Evolutionary conservation across 2,888 invertebrate genomes (phyloP), one percentile per base, ranked within the genome.

Genomic region (Drosophila heteroneura): DNA sequence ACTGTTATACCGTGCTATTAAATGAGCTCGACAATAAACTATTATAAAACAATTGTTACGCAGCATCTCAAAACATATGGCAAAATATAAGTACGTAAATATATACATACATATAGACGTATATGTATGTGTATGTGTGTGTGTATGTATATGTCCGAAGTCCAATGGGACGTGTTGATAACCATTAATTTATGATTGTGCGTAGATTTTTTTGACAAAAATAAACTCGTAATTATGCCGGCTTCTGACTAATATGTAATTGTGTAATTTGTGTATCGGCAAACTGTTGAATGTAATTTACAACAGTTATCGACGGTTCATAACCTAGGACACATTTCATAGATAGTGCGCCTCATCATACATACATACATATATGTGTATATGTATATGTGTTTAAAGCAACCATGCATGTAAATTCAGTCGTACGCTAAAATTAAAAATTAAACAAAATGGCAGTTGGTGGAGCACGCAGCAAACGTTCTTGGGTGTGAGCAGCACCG

Each of bases 391-490:
- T 39, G 58, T 32, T 32, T 41, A 41, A 68, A 57, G 78, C 79
- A 82, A 66, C 69, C 63, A 82, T 65, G 82, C 82, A 79, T 79
- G 82, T 76, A 80, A 81, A 81, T 72, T 76, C 70, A 70, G 65
- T 63, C 73, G 70, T 70, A 81, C 82, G 84, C 71, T 81, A 77
- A 82, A 74, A 82, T 77, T 78, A 81, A 74, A 82, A 81, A 86
- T 89, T 91, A 92, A 92, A 92, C 92, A 92, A 92, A 92, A 92
- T 92, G 92, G 92, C 92, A 92, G 92, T 91, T 92, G 85, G 79
- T 82, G 84, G 83, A 85, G 82, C 88, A 86, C 72, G 74, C 75
- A 79, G 65, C 76, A 65, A 63, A 75, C 63, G 68, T 81, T 85
- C 75, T 81, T 84, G 85, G 83, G 85, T 82, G 85, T 82, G 76